Evolutionary conservation across 2,797 vertebrate species (phyloP).

Genomic region (Pseudochirops cupreus): DNA sequence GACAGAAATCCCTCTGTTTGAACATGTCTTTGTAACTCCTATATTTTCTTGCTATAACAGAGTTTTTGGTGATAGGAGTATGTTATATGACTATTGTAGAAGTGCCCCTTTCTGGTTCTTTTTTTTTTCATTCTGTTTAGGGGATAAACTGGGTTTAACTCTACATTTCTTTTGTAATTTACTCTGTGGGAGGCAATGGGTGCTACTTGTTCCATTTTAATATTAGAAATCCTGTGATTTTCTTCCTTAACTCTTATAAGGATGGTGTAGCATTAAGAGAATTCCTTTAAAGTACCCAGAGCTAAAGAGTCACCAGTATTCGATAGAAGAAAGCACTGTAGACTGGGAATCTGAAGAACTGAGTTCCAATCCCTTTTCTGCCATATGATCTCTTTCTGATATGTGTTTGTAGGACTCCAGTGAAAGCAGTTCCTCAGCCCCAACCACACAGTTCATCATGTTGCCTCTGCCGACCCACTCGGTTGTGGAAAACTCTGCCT

Average conservation of each 20-base stretch:
- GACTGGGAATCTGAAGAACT: background rate
- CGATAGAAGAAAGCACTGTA: background rate
- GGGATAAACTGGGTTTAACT: background rate
- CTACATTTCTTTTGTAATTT: background rate
- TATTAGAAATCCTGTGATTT: slow-evolving; percentile 40
- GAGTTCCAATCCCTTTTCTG: background rate
- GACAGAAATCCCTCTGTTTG: background rate
- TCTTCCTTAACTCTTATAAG: background rate
- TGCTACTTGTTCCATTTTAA: background rate
- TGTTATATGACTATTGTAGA: background rate
- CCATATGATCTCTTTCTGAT: slow-evolving; percentile 8
- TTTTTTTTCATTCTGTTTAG: background rate
- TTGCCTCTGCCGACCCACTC: slow-evolving; percentile 90
- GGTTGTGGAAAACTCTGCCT: slow-evolving; percentile 88
- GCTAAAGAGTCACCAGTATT: background rate
- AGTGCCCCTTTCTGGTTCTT: background rate
- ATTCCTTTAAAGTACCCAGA: background rate
- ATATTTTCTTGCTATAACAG: background rate
- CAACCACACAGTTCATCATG: slow-evolving; percentile 92
- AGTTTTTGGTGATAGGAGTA: background rate
- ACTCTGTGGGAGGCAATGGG: background rate
- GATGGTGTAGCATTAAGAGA: background rate
- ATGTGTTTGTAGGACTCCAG: slow-evolving; percentile 87
- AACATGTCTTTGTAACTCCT: background rate
- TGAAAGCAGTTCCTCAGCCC: slow-evolving; percentile 87